phyloP scores from a whole-genome alignment of 2,888 invertebrate genomes.

The Melanostoma scalare region DNA sequence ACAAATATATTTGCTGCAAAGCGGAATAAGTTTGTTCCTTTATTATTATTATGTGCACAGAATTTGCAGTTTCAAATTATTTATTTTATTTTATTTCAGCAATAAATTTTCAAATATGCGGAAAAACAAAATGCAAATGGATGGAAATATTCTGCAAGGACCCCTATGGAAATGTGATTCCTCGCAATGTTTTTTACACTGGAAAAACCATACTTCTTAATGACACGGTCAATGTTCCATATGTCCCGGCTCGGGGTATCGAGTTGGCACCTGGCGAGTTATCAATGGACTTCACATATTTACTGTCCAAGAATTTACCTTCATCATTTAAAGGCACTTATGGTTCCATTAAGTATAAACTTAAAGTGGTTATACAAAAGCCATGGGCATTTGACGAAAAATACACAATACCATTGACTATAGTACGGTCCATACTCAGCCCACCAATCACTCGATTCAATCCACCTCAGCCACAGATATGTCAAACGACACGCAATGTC shows the following conservation, averaged over 20 bases:
- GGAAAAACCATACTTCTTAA: slow-evolving; percentile 80
- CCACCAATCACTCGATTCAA: slow-evolving; percentile 75
- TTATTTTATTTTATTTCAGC: slow-evolving; percentile 74
- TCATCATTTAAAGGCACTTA: slow-evolving; percentile 80
- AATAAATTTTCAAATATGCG: slow-evolving; percentile 80
- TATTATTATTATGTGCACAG: not conserved
- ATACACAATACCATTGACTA: slow-evolving; percentile 79
- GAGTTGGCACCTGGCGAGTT: slow-evolving; percentile 79
- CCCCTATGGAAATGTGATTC: slow-evolving; percentile 78
- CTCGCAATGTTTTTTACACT: slow-evolving; percentile 80
- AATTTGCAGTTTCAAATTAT: not conserved
- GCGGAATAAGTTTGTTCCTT: not conserved
- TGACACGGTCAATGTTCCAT: slow-evolving; percentile 78
- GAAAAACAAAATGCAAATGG: slow-evolving; percentile 82
- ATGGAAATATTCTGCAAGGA: slow-evolving; percentile 80
- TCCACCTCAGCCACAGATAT: slow-evolving; percentile 79
- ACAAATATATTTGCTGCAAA: not conserved
- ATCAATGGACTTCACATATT: slow-evolving; percentile 78
- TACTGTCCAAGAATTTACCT: slow-evolving; percentile 78
- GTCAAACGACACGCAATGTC: slow-evolving; percentile 77
- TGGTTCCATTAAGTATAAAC: slow-evolving; percentile 81
- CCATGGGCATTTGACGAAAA: slow-evolving; percentile 81
- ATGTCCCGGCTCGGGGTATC: slow-evolving; percentile 80
- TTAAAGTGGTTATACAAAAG: slow-evolving; percentile 80
- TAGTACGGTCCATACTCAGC: slow-evolving; percentile 79